Conservation (phyloP, 2,888 invertebrate genomes). For the Agonopterix alstromeriana region DNA sequence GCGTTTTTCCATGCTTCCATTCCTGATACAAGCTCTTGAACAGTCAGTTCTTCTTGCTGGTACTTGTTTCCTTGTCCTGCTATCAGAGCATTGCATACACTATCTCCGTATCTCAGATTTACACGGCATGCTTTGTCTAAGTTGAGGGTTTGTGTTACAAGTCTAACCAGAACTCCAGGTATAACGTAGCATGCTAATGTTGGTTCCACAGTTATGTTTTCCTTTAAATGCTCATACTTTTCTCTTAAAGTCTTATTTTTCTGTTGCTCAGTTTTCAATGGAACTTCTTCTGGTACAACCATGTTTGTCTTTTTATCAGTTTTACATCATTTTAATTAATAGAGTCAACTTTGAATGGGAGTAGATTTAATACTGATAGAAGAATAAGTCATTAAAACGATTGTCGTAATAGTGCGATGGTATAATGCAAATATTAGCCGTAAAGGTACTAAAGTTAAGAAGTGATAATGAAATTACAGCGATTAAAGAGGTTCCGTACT, state of each 20-base stretch:
- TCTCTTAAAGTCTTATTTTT: conserved; percentile 53
- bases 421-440: no score
- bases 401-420: no score
- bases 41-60: conserved; percentile 76
- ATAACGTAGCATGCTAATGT: conserved; percentile 79
- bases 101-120: conserved; percentile 81
- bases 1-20: conserved; percentile 76
- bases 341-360: no score
- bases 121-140: conserved; percentile 91
- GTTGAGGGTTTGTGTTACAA: conserved; percentile 89
- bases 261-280: conserved; percentile 10
- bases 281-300: background rate
- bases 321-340: no score
- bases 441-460: no score
- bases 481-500: no score
- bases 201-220: conserved; percentile 81
- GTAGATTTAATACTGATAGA: no score
- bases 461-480: no score
- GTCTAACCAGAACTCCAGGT: conserved; percentile 78
- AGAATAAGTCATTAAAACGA: no score
- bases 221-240: conserved; percentile 60
- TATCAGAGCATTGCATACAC: conserved; percentile 84
- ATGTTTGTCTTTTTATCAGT: background rate
- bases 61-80: conserved; percentile 81
- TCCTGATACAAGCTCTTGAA: conserved; percentile 72